Base-by-base conservation (phyloP, 2,797 vertebrate genomes). In the Halcyon chelicuti region DNA sequence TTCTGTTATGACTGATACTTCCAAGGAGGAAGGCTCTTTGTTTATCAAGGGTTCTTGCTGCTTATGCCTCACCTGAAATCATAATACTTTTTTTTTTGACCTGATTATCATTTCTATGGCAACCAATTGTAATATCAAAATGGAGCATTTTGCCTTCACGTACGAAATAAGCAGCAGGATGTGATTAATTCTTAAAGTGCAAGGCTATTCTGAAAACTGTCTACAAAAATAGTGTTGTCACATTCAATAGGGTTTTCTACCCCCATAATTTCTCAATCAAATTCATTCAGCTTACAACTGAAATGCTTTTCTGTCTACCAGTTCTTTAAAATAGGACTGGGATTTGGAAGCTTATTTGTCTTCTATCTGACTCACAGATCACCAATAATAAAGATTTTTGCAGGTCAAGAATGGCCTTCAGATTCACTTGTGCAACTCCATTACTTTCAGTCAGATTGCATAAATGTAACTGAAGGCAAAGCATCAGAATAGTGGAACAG, bases 71-170 rank as follows among this genome's bases (percentile, higher is more conserved):
- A 90, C 21, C n/a, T 92, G 62, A 96, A 96, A 82, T 75, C 5
- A 26, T 90, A 89, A 79, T 90, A 17, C 15, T 46, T 75, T 94
- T 85, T 54, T 46, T 73, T 96, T 51, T 90, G 18, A 82, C 12
- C 73, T 63, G 31, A 91, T 95, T 93, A 94, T 90, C 4, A 94
- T 95, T 97, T 96, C 94, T 91, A 67, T 78, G 90, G 54, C 77
- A 97, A 86, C 51, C 49, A 83, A 54, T 49, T 92, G 33, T 88
- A 93, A 93, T 82, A 94, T 46, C 10, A 92, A 89, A 94, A 84
- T 49, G 22, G 13, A 87, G 14, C 17, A 65, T 77, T 97, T 96
- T 96, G 4, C 39, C 72, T 96, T 96, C 87, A 93, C 51, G 88
- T 78, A 66, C 28, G 28, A 49, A 86, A 96, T 77, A 88, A 91